Percentiles rank a stretch among this genome's conserved stretches.
phyloP scores from a whole-genome alignment of 2,888 invertebrate genomes.

The Clitarchus hookeri region DNA sequence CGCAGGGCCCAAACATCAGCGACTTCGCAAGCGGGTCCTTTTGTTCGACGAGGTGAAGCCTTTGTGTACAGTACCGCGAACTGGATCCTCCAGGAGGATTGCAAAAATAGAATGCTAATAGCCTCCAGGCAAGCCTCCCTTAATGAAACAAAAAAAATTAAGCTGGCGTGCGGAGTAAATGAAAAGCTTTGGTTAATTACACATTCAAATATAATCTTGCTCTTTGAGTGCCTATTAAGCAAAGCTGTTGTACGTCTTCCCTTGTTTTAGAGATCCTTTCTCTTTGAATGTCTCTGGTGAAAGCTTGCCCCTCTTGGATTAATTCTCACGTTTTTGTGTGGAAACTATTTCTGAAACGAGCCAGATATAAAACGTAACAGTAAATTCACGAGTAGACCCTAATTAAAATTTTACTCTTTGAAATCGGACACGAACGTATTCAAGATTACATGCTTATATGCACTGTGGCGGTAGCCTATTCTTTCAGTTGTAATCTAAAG shows the following conservation, averaged over 20 bases:
- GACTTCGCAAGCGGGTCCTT: background rate
- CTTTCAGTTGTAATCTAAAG: no score
- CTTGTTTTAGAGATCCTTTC: background rate
- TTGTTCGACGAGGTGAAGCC: background rate
- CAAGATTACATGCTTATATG: no score
- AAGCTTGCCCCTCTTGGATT: no score
- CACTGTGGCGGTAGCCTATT: no score
- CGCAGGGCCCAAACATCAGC: background rate
- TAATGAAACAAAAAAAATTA: background rate
- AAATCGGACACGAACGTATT: no score
- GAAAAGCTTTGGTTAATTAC: constrained; percentile 14
- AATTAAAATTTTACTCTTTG: no score
- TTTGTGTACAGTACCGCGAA: background rate
- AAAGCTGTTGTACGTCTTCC: background rate
- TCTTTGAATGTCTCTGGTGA: background rate
- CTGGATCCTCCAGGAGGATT: background rate
- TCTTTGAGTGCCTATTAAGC: background rate
- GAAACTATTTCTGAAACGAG: no score
- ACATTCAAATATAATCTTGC: background rate
- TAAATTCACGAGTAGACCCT: no score
- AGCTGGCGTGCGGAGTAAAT: background rate
- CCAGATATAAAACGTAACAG: no score
- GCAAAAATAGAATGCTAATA: background rate
- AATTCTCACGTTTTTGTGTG: no score
- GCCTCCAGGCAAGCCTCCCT: background rate